Base-by-base conservation (phyloP, 2,888 invertebrate genomes). In the Acrocyrtus sp. region DNA sequence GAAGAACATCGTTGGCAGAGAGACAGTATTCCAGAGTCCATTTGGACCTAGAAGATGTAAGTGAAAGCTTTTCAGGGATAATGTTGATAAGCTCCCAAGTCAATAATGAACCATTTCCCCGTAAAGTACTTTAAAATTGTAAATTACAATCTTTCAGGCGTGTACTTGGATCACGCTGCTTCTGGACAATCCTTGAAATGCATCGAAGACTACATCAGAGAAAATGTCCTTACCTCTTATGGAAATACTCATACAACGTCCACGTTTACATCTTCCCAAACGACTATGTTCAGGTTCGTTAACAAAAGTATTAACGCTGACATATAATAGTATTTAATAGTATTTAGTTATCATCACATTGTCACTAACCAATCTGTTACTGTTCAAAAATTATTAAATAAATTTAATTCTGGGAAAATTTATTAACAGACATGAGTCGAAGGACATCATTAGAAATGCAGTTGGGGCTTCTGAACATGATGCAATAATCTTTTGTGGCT, bases 131-230 rank as follows among this genome's bases (percentile, higher is more conserved):
- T 39, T 39, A 22, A 10, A 24, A 10, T 34, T 51, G 51, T 54
- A 27, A 4, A 17, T 26, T 6, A 39, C 6, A 39, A 10, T 6
- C 22, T 58, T 56, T 15, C 88, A 92, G 92, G 91, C 82, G 90
- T 93, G 12, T 95, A 94, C 84, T 92, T 94, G 85, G 95, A 95
- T 86, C 94, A 93, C 85, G 92, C 90, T 65, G 93, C 94, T 1
- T 93, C 93, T 0, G 95, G 95, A 15, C 88, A 93, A 81, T 90
- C 93, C 0, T 83, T 95, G 78, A 90, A 91, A 75, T 95, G 94
- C 86, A 88, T 95, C 78, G 95, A 95, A 83, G 93, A 94, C 82
- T 94, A 92, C 84, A 89, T 95, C 63, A 84, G 88, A 15, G 87
- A 89, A 68, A 91, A 94, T 82, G 93, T 95, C 15, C 86, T 95